Base-by-base conservation (phyloP, 2,113 vertebrate genomes). In the Camelus dromedarius region DNA sequence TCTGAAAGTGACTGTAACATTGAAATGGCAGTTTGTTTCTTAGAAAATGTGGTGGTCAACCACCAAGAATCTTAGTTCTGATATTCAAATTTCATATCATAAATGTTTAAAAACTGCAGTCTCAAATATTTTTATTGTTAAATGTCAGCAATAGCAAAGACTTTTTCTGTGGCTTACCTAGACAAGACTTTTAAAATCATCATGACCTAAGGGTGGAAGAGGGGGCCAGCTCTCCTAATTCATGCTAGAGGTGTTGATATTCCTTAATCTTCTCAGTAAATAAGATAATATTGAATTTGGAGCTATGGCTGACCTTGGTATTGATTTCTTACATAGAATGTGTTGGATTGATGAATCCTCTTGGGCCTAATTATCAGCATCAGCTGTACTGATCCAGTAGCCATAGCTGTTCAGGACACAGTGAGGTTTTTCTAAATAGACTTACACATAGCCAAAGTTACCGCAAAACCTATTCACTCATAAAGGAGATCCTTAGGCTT, bases 271-370 rank as follows among this genome's bases (percentile, higher is more conserved):
- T 38, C 26, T 86, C 69, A 86, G 76, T 11, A 86, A 94, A 70
- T 94, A 18, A 96, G 13, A 48, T 87, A 69, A 58, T 84, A 1
- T 42, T 95, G 70, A 91, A 48, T 64, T 93, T 80, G 58, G 95
- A 97, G 58, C 32, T 52, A 38, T 70, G 11, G 69, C 84, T 93
- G 30, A 82, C 50, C 24, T 81, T 82, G 52, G 18, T 52, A 66
- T 60, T 82, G 52, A 92, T 93, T 75, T 91, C 91, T 60, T 96
- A 92, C 66, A 60, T 92, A 9, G 48, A 76, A 83, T 79, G n/a
- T 93, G 26, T 91, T 96, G 93, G 42, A 81, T n/a, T 58, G 22
- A 67, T 94, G 30, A 81, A 81, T 13, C 15, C 73, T 93, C 3
- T 83, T 81, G 48, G 46, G 83, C 24, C 15, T 54, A 20, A 70